Conservation (phyloP, 2,113 vertebrate genomes). For the Anarhynchus alexandrinus region DNA sequence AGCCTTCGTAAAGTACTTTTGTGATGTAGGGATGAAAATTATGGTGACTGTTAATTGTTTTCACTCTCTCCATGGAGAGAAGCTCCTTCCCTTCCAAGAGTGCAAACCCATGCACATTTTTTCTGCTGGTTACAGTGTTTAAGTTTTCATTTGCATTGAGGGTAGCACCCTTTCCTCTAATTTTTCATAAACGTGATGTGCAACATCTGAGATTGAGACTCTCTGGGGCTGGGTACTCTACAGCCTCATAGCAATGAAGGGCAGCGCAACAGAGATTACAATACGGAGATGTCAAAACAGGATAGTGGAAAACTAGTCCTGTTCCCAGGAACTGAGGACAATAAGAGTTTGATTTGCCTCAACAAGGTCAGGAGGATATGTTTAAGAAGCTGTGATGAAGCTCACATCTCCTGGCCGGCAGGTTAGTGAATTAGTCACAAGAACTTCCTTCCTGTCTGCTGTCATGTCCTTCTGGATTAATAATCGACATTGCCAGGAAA, state of each 20-base stretch:
- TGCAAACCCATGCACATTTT: not conserved
- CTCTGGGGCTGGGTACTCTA: not conserved
- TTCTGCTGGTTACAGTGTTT: not conserved
- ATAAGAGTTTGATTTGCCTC: not conserved
- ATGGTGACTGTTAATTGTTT: conserved; percentile 22
- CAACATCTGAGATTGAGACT: not conserved
- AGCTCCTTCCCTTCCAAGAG: not conserved
- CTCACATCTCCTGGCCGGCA: not conserved
- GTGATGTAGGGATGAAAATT: not conserved
- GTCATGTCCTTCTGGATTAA: not conserved
- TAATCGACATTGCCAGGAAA: not conserved
- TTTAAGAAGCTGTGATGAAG: not conserved
- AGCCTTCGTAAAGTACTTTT: not conserved
- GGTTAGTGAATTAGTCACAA: not conserved
- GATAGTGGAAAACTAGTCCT: not conserved
- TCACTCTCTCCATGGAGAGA: not conserved
- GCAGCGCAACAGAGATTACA: not conserved
- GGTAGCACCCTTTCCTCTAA: not conserved
- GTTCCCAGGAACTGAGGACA: not conserved
- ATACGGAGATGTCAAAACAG: not conserved
- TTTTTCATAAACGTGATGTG: not conserved
- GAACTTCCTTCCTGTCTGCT: not conserved
- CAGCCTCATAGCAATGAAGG: not conserved
- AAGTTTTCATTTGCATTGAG: not conserved
- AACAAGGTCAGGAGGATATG: not conserved